phyloP scores from a whole-genome alignment of 2,113 vertebrate genomes.

The Phyllostomus hastatus region DNA sequence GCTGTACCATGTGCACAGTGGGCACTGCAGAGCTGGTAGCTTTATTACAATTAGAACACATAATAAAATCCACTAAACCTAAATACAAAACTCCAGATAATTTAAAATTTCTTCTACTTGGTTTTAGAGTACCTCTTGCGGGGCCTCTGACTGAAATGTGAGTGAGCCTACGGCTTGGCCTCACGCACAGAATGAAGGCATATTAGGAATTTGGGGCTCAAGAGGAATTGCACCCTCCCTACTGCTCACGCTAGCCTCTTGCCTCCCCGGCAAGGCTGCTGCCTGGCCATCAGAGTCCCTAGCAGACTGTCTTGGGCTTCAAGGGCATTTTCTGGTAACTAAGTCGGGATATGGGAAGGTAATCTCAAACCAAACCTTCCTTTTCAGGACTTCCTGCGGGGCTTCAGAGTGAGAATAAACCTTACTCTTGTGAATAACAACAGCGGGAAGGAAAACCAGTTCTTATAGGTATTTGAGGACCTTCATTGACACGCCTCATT shows the following conservation, averaged over 20 bases:
- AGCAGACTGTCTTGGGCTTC: background rate
- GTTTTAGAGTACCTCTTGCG: background rate
- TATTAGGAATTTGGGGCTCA: background rate
- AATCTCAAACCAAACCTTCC: background rate
- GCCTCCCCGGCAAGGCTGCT: background rate
- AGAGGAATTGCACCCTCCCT: background rate
- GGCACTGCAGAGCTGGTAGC: background rate
- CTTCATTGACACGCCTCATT: background rate
- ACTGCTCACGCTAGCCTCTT: background rate
- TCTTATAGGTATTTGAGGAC: background rate
- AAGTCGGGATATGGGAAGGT: background rate
- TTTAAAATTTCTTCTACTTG: constrained; percentile 25
- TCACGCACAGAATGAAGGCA: background rate
- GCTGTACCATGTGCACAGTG: background rate
- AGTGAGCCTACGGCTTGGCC: background rate
- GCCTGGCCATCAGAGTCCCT: background rate
- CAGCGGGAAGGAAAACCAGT: background rate
- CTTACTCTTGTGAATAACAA: background rate
- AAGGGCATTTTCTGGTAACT: background rate
- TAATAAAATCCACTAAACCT: constrained; percentile 19
- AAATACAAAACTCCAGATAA: constrained; percentile 30
- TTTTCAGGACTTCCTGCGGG: background rate
- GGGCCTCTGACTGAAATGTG: background rate
- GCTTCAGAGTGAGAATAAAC: background rate
- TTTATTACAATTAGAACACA: background rate